Conservation (phyloP, 2,113 vertebrate species). For the Alexandromys fortis region DNA sequence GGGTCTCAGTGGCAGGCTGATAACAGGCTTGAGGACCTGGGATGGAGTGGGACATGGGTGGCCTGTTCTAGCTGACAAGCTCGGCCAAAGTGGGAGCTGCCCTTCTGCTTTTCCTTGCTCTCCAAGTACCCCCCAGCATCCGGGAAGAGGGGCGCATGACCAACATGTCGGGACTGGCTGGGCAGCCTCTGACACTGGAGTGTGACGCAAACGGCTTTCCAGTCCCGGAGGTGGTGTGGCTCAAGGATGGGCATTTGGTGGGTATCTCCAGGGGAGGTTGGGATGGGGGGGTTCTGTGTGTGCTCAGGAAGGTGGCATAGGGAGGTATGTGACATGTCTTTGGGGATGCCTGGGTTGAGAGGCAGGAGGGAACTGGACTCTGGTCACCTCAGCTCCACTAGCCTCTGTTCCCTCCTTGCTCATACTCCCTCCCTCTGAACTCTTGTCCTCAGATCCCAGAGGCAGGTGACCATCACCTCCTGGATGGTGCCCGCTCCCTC, state of each 20-base stretch:
- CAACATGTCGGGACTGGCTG: conserved; percentile 89
- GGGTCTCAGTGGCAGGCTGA: not conserved
- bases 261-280: not conserved
- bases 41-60: not conserved
- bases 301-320: too few relatives aligned
- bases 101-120: not conserved
- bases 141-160: conserved; percentile 82
- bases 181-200: conserved; percentile 89
- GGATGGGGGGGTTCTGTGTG: rapidly evolving
- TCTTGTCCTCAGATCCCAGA: conserved; percentile 82
- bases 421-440: not conserved
- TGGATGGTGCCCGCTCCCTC: conserved; percentile 86
- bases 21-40: not conserved
- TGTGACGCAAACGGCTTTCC: conserved; percentile 90
- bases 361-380: not conserved
- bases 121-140: conserved; percentile 90
- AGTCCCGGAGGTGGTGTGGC: conserved; percentile 88
- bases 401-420: not conserved
- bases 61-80: not conserved
- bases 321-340: not conserved
- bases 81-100: rapidly evolving
- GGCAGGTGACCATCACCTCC: conserved; percentile 82
- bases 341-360: not conserved
- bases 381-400: not conserved
- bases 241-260: conserved; percentile 85